Evolutionary conservation across 2,797 vertebrate species (phyloP).

Genomic region (Sternotherus odoratus): DNA sequence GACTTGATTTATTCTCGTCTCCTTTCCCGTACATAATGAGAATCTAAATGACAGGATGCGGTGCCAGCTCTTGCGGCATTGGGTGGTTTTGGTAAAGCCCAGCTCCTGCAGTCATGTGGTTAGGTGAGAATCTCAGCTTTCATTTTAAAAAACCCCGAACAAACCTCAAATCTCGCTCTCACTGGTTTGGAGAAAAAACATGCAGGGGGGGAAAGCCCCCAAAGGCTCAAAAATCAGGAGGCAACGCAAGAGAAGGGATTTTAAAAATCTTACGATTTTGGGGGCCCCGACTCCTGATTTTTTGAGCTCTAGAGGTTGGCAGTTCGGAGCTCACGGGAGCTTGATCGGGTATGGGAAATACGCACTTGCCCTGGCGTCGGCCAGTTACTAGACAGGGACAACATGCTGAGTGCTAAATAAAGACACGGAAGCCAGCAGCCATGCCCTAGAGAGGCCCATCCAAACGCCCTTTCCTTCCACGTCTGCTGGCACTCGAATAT

Average conservation of each 20-base stretch:
- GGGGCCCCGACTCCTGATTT: neutral
- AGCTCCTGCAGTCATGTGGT: neutral
- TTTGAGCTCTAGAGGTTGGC: neutral
- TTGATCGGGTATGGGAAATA: neutral
- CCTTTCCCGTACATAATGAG: neutral
- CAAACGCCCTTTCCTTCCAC: neutral
- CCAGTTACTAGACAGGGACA: neutral
- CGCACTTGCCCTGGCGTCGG: neutral
- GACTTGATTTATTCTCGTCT: neutral
- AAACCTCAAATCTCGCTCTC: neutral
- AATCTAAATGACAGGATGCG: neutral
- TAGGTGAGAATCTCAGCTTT: no score
- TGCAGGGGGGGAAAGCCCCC: fast-evolving
- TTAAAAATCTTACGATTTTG: neutral
- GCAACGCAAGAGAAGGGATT: neutral
- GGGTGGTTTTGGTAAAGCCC: neutral
- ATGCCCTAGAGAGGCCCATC: neutral
- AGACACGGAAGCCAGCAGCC: neutral
- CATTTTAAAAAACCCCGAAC: neutral
- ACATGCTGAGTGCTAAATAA: neutral
- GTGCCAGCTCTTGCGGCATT: neutral
- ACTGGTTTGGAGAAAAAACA: neutral
- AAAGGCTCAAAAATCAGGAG: neutral
- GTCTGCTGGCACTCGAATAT: fast-evolving
- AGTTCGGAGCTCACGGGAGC: neutral